phyloP scores from a whole-genome alignment of 1,140 invertebrate genomes.

The Diorhabda sublineata region DNA sequence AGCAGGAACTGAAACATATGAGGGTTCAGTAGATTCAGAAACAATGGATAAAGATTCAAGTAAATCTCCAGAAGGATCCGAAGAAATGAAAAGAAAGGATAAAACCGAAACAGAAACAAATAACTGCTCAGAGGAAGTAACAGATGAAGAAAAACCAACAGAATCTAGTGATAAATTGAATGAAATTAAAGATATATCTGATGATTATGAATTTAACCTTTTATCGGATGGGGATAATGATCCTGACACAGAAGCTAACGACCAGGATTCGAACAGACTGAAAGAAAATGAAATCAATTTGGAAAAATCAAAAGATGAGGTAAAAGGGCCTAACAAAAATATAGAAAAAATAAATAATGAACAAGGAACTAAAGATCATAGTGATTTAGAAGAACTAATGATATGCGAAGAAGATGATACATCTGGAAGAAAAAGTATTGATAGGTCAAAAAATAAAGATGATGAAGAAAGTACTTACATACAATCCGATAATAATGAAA shows the following conservation, averaged over 20 bases:
- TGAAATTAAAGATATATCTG: not conserved
- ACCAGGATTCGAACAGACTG: no score
- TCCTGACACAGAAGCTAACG: no score
- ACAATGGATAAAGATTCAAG: no score
- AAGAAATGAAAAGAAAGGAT: not conserved
- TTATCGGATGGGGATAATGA: not conserved
- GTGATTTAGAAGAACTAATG: not conserved
- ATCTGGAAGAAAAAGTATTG: not conserved
- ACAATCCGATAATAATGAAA: no score
- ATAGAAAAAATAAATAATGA: not conserved
- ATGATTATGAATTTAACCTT: conserved; percentile 10
- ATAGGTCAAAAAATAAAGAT: not conserved
- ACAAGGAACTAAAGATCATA: not conserved
- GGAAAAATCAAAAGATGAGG: no score
- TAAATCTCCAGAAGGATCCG: not conserved
- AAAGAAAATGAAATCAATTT: no score
- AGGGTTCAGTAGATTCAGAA: no score
- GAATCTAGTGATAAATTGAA: not conserved
- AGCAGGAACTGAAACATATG: no score
- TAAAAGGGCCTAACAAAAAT: no score
- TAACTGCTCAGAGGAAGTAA: not conserved
- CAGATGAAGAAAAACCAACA: not conserved
- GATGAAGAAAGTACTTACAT: not conserved
- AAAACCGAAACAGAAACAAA: not conserved
- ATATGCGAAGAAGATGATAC: not conserved